Percentiles rank a stretch among this genome's conserved stretches.
Evolutionary conservation across 1,140 invertebrate species (phyloP).

Genomic region (Orchestia grillus): DNA sequence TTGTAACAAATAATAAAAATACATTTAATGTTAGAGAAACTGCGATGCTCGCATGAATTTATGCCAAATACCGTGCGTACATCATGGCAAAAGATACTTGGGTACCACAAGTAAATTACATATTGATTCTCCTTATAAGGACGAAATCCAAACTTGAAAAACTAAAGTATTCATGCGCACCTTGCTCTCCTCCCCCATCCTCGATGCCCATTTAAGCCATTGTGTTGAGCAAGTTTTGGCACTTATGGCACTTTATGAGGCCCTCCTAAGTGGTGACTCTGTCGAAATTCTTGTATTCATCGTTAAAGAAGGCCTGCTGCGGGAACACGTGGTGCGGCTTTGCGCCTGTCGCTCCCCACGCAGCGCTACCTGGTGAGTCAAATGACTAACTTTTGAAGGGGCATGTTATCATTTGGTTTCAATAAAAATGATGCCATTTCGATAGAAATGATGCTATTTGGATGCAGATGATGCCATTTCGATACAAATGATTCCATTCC

Average conservation of each 20-base stretch:
- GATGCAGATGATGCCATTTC: no score
- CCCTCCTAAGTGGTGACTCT: conserved; percentile 24
- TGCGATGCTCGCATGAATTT: not conserved
- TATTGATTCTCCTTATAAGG: not conserved
- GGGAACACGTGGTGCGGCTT: not conserved
- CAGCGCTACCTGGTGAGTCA: not conserved
- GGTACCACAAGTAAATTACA: no score
- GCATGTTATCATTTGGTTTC: not conserved
- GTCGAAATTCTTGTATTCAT: conserved; percentile 51
- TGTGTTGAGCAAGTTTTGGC: conserved; percentile 54
- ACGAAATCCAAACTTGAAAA: not conserved
- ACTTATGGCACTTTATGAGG: conserved; percentile 41
- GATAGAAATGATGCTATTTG: no score
- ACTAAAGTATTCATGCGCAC: not conserved
- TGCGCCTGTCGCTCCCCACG: not conserved
- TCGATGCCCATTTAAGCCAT: conserved; percentile 11
- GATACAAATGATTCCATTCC: no score
- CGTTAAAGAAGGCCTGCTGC: conserved; percentile 10
- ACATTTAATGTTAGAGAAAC: not conserved
- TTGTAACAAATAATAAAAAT: not conserved
- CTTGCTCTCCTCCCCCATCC: not conserved
- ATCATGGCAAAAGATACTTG: no score
- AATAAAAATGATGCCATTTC: no score
- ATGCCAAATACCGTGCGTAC: not conserved
- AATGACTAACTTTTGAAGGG: not conserved